phyloP scores from a whole-genome alignment of 2,888 invertebrate species.

The Mimumesa dahlbomi region DNA sequence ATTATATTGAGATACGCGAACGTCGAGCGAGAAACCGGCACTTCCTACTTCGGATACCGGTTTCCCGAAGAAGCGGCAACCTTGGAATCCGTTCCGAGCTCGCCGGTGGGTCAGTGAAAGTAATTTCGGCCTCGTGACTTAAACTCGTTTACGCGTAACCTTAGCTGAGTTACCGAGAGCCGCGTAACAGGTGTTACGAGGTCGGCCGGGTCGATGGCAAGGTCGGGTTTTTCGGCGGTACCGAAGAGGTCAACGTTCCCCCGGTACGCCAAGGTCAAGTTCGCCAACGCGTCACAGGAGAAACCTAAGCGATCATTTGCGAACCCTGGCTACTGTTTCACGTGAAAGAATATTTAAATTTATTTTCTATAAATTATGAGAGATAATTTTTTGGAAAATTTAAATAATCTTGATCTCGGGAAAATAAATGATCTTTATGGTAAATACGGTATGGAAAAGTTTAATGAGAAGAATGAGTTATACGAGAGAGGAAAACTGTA shows the following conservation, averaged over 20 bases:
- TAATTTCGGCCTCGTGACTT: slow-evolving; percentile 64
- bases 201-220: slow-evolving; percentile 67
- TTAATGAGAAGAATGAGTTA: too few relatives aligned
- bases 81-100: slow-evolving; percentile 40
- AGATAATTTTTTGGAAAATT: too few relatives aligned
- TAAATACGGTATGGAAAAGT: too few relatives aligned
- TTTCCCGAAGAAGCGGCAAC: slow-evolving; percentile 50
- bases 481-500: too few relatives aligned
- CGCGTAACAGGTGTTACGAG: slow-evolving; percentile 69
- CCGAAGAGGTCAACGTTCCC: slow-evolving; percentile 40
- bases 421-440: too few relatives aligned
- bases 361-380: too few relatives aligned
- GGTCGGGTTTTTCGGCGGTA: slow-evolving; percentile 56
- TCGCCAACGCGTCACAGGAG: neutral
- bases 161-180: slow-evolving; percentile 62
- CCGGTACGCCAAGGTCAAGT: slow-evolving; percentile 37
- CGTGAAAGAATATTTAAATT: too few relatives aligned
- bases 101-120: slow-evolving; percentile 59
- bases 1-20: neutral
- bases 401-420: too few relatives aligned
- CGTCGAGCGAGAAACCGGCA: neutral
- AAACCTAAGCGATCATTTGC: too few relatives aligned
- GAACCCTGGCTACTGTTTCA: too few relatives aligned
- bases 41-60: slow-evolving; percentile 26
- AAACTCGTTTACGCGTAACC: slow-evolving; percentile 75